Evolutionary conservation across 2,888 invertebrate species (phyloP).

Genomic region (Drosophila aldrichi): DNA sequence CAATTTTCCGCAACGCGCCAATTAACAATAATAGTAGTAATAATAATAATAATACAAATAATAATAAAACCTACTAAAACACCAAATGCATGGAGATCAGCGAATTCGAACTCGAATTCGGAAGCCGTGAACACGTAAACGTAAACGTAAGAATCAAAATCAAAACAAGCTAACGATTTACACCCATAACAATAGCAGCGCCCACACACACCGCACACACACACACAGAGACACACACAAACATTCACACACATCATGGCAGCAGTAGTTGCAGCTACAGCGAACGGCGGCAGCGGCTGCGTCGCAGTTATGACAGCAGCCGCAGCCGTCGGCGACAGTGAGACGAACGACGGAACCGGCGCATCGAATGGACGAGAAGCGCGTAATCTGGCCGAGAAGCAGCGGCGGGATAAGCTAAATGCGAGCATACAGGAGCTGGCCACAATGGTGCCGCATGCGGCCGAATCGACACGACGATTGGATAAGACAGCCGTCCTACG

Average conservation of each 20-base stretch:
- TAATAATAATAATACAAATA: conserved; percentile 16
- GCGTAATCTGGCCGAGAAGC: conserved; percentile 95
- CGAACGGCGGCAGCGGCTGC: conserved; percentile 40
- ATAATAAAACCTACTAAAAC: conserved; percentile 15
- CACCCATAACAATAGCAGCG: conserved; percentile 28
- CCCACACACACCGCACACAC: conserved; percentile 15
- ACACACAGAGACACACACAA: neutral
- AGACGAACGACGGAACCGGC: conserved; percentile 40
- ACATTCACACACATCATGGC: conserved; percentile 45
- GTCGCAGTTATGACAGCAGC: conserved; percentile 55
- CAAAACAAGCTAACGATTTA: conserved; percentile 53
- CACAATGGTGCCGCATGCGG: conserved; percentile 92
- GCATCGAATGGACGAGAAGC: conserved; percentile 90
- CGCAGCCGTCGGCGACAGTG: conserved; percentile 25
- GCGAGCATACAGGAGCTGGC: conserved; percentile 93
- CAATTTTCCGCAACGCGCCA: conserved; percentile 67
- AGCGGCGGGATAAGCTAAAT: conserved; percentile 95
- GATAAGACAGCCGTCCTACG: conserved; percentile 96
- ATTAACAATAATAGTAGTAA: conserved; percentile 44
- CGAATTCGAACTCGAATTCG: conserved; percentile 42
- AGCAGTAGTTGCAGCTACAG: conserved; percentile 55
- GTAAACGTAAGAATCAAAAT: conserved; percentile 44
- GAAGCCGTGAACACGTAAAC: conserved; percentile 37
- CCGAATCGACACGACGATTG: conserved; percentile 92
- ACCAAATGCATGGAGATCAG: conserved; percentile 37